These are phyloP conservation scores for Petrocephalus schoutedeni DNA, from an alignment of 2,797 vertebrate species.

Conservation along the genomic window DNA sequence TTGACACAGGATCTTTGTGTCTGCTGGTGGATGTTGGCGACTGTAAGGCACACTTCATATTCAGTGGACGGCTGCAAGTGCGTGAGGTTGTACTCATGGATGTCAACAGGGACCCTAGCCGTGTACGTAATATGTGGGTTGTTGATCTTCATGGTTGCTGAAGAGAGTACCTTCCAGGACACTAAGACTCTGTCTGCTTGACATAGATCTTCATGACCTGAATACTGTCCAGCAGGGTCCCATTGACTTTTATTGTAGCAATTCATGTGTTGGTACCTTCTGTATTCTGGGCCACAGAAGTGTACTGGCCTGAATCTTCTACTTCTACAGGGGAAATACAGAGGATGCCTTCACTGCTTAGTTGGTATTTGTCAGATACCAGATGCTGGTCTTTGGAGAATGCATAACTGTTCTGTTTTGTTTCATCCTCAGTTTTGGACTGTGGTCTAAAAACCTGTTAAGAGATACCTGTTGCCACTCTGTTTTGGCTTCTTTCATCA, in stretches of 20 bases:
- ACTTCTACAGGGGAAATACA: conserved; percentile 77
- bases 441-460: background rate
- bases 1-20: conserved; percentile 90
- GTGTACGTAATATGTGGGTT: conserved; percentile 96
- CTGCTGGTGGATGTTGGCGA: conserved; percentile 86
- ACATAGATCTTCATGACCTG: conserved; percentile 90
- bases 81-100: conserved; percentile 93
- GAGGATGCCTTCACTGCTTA: conserved; percentile 81
- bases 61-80: conserved; percentile 89
- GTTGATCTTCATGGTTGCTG: conserved; percentile 94
- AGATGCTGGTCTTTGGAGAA: conserved; percentile 65
- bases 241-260: conserved; percentile 81
- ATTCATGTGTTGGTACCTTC: conserved; percentile 90
- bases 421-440: background rate
- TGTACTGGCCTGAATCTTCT: conserved; percentile 88
- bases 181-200: conserved; percentile 85
- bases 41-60: conserved; percentile 90
- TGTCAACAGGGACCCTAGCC: conserved; percentile 87
- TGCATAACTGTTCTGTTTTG: conserved; percentile 50
- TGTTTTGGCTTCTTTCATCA: background rate
- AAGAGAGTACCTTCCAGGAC: conserved; percentile 92
- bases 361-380: conserved; percentile 84
- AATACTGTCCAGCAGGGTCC: conserved; percentile 81
- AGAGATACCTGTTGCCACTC: background rate
- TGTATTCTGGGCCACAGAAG: conserved; percentile 84